Percentiles rank a stretch among this genome's conserved stretches.
These are phyloP conservation scores for Enteromius radiatus DNA, from an alignment of 2,797 vertebrate species.

Conservation along the genomic window DNA sequence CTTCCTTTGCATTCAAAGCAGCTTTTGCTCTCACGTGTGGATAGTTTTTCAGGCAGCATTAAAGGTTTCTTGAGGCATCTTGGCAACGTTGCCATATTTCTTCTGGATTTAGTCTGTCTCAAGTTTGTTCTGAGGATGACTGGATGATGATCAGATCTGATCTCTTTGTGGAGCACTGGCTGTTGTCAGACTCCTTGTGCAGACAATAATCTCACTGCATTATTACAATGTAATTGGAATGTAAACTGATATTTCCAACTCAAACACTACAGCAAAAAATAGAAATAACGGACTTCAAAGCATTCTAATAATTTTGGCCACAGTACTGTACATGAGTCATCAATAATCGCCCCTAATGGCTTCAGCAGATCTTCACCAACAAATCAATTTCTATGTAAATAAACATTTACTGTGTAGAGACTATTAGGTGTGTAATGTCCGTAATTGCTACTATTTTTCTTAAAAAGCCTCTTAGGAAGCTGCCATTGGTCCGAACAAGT, in stretches of 20 bases:
- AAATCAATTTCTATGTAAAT: not conserved
- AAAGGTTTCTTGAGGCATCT: too few species aligned
- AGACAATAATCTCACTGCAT: not conserved
- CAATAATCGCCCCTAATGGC: not conserved
- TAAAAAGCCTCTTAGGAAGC: not conserved
- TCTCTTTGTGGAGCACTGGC: too few species aligned
- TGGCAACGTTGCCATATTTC: not conserved
- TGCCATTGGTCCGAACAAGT: conserved; percentile 1
- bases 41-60: too few species aligned
- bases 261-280: not conserved
- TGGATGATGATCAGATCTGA: too few species aligned
- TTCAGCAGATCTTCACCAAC: not conserved
- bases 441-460: not conserved
- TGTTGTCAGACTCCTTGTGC: too few species aligned
- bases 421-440: too few species aligned
- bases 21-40: not conserved
- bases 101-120: not conserved
- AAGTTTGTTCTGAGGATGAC: too few species aligned
- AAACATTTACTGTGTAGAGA: not conserved
- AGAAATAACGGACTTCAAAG: too few species aligned
- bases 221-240: too few species aligned
- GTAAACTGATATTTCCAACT: not conserved
- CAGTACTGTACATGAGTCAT: not conserved
- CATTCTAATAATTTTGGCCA: not conserved
- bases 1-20: not conserved